These are phyloP conservation scores for Hippocampus kuda DNA, from an alignment of 2,797 vertebrate species.

Conservation along the genomic window DNA sequence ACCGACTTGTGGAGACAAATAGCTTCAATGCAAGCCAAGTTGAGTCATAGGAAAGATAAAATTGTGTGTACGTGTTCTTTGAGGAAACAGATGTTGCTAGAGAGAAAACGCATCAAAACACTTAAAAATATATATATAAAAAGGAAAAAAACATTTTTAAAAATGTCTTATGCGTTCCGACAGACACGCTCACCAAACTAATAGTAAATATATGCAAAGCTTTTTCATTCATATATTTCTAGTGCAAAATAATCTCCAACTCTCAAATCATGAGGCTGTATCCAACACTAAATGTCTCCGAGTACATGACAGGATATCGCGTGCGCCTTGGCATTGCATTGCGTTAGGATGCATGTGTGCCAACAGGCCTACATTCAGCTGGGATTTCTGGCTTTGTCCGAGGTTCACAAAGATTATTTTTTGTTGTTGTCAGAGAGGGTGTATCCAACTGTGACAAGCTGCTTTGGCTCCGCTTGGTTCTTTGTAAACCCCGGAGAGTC, in stretches of 20 bases:
- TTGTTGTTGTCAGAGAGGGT: conserved; percentile 64
- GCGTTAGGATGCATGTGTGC: conserved; percentile 40
- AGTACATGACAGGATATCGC: conserved; percentile 18
- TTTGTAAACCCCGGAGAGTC: conserved; percentile 61
- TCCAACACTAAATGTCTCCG: conserved; percentile 17
- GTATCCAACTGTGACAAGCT: conserved; percentile 71
- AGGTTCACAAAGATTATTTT: conserved; percentile 66
- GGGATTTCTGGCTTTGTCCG: conserved; percentile 71
- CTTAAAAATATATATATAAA: no score
- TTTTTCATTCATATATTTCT: conserved; percentile 34
- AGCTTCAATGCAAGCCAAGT: conserved; percentile 24
- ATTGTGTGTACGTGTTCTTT: conserved; percentile 4
- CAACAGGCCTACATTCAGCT: conserved; percentile 56
- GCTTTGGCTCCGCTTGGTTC: conserved; percentile 48
- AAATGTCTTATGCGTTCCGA: conserved; percentile 18
- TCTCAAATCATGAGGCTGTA: conserved; percentile 19
- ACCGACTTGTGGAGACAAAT: conserved; percentile 29
- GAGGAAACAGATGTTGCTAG: conserved; percentile 25
- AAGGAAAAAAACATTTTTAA: no score
- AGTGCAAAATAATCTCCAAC: conserved; percentile 15
- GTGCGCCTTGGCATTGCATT: neutral
- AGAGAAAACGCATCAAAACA: conserved; percentile 48
- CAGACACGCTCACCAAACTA: conserved; percentile 27
- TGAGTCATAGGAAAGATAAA: conserved; percentile 12
- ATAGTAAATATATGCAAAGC: conserved; percentile 2